Evolutionary conservation across 1,140 invertebrate genomes (phyloP).

Genomic region (Trichoplusia ni): DNA sequence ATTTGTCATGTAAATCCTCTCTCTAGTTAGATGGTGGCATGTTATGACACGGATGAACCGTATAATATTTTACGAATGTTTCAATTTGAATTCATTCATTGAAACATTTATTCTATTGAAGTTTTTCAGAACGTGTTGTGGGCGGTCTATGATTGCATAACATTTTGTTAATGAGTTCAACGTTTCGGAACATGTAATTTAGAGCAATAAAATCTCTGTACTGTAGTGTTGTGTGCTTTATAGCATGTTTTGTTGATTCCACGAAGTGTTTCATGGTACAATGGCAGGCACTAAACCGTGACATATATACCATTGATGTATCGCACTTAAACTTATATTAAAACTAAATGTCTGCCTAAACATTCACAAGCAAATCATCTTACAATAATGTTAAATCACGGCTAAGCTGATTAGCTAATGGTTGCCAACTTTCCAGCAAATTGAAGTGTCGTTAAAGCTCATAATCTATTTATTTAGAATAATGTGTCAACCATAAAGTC

Average conservation of each 20-base stretch:
- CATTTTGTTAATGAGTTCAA: slow-evolving; percentile 39
- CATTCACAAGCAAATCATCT: not conserved
- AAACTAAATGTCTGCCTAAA: too few relatives aligned
- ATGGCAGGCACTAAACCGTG: not conserved
- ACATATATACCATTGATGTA: not conserved
- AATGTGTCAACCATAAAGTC: too few relatives aligned
- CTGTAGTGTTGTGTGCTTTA: slow-evolving; percentile 26
- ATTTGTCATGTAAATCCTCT: slow-evolving; percentile 9
- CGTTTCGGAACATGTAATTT: slow-evolving; percentile 51
- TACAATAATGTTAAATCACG: not conserved
- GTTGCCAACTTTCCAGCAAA: slow-evolving; percentile 10
- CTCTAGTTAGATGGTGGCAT: slow-evolving; percentile 18
- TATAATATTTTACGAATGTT: slow-evolving; percentile 23
- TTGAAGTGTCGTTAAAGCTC: not conserved
- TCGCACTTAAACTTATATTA: too few relatives aligned
- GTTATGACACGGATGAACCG: slow-evolving; percentile 22
- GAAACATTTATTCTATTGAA: slow-evolving; percentile 28
- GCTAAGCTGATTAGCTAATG: slow-evolving; percentile 1
- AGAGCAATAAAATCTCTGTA: slow-evolving; percentile 44
- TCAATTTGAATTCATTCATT: slow-evolving; percentile 31
- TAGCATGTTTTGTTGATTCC: slow-evolving; percentile 31
- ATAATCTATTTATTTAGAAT: slow-evolving; percentile 9
- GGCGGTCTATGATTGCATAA: slow-evolving; percentile 38
- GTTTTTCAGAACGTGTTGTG: slow-evolving; percentile 21
- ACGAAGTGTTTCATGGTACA: slow-evolving; percentile 31